Base-by-base conservation (phyloP, 2,888 invertebrate genomes). In the Biston betularia region DNA sequence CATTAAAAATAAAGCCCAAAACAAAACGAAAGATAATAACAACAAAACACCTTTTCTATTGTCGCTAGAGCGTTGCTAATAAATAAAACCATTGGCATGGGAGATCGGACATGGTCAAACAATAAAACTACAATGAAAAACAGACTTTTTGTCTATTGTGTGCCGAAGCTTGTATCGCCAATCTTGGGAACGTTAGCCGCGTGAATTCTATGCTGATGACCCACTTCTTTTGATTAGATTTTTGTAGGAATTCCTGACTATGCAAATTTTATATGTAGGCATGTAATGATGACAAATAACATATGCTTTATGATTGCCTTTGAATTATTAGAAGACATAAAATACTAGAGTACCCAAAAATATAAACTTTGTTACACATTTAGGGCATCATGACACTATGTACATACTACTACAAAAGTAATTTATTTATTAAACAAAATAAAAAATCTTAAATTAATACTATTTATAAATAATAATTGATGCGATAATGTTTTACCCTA, bases 81-180 rank as follows among this genome's bases (percentile, higher is more conserved):
- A 57, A 66, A 62, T 62, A 66, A 48, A 49, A 53, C 42, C 57
- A 62, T 52, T 48, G 56, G 59, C 70, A 76, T 73, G 75, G 70
- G 73, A 78, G 69, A 77, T 82, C 77, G 70, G 75, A 66, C 71
- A 79, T 70, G 76, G 74, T 66, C 71, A 71, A 70, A 69, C 63
- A 72, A 75, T 66, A 57, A 68, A 71, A 68, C 59, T 57, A 70
- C 68, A 71, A 69, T 63, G 65, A 69, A 67, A 70, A 61, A 54
- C 53, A 44, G 65, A 11, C 34, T 66, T 59, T 63, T 73, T 73
- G 68, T 73, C 65, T 68, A 79, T 80, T 81, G 80, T 81, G 45
- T 61, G 58, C 61, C 46, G 46, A 45, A 35, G 65, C 49, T 45
- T 44, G 60, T 65, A 62, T 69, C 66, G 53, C 50, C 66, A 53